Conservation (phyloP, 2,113 vertebrate genomes). For the Petrocephalus zakoni region DNA sequence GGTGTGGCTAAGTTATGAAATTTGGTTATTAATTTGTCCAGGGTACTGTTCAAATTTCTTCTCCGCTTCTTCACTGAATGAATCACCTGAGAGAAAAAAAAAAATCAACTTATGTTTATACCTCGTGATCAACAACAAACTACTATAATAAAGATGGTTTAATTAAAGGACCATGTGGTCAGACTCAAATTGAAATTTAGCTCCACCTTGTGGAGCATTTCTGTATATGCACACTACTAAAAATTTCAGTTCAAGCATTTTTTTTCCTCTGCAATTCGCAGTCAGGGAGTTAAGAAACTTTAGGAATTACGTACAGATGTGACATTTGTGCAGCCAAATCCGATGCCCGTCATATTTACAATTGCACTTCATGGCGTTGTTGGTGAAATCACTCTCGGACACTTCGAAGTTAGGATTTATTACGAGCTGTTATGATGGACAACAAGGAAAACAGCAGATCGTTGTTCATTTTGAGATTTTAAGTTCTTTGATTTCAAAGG, state of each 20-base stretch:
- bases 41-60: slow-evolving; percentile 87
- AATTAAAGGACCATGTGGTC: neutral
- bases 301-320: slow-evolving; percentile 63
- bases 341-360: slow-evolving; percentile 96
- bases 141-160: neutral
- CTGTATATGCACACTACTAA: neutral
- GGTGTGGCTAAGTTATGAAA: slow-evolving; percentile 58
- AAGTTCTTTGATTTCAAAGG: neutral
- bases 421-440: slow-evolving; percentile 64
- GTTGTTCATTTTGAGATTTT: neutral
- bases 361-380: slow-evolving; percentile 97
- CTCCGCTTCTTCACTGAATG: slow-evolving; percentile 90
- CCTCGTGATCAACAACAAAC: neutral
- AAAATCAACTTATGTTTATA: neutral
- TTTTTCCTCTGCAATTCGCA: neutral
- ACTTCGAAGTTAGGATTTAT: slow-evolving; percentile 94
- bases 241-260: neutral
- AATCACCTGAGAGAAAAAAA: slow-evolving; percentile 67
- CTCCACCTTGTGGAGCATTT: neutral
- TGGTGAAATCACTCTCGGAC: slow-evolving; percentile 94
- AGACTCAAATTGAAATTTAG: neutral
- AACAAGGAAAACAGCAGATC: neutral
- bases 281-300: rapidly evolving
- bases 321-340: slow-evolving; percentile 95
- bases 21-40: slow-evolving; percentile 89